Evolutionary conservation across 2,888 invertebrate species (phyloP), one percentile per base, ranked within the genome.

Genomic region (Ornithoptera priamus): DNA sequence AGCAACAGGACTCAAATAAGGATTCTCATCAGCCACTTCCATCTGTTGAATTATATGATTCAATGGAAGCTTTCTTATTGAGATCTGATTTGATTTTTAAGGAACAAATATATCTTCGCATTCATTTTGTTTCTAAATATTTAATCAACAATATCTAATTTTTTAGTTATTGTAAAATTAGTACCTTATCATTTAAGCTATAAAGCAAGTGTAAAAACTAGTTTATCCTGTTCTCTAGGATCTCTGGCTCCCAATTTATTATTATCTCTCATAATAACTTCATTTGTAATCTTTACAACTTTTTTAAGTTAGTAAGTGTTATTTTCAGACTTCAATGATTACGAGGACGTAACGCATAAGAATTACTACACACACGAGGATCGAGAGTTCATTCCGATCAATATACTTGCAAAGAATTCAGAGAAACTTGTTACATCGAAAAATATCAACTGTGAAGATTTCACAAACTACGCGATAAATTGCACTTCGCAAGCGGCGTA

Each of bases 371-470:
- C 0, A 4, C 72, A 15, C 0, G 78, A 81, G 0, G 81, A 84
- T 8, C 17, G 81, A 6, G 86, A 86, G 46, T 86, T 86, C 36
- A 85, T 86, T 65, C 87, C 88, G 0, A 71, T 86, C 3, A 76
- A 81, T 0, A 72, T 78, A 0, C 50, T 75, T 0, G 73, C 71
- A 0, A 80, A 81, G 57, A 77, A 81, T 1, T 78, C 78, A 46
- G 81, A 82, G 2, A 83, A 82, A 67, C 24, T 77, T 17, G 59
- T 72, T 0, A 0, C 78, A 2, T 30, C 75, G 0, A 83, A 79
- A 72, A 85, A 86, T 39, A 79, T 89, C 2, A 81, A 86, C 60
- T 91, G 91, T 68, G 85, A 89, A 0, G 80, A 83, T 7, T 90
- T 90, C 61, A 46, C 80, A 0, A 74, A 71, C 17, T 90, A 87